Conservation (phyloP, 2,113 vertebrate genomes). For the Lepus europaeus region DNA sequence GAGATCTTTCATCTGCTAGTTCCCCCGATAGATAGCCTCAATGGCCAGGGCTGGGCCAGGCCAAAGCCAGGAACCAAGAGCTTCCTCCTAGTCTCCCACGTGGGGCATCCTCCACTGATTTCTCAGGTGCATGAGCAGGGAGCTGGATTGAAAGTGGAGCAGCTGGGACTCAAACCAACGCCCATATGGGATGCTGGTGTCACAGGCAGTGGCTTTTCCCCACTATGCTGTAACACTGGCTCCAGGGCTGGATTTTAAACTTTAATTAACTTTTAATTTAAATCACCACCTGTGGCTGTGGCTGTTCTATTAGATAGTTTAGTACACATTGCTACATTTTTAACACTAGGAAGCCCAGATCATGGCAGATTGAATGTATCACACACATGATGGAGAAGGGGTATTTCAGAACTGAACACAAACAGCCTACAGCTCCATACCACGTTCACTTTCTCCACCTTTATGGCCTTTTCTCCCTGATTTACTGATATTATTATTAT, state of each 20-base stretch:
- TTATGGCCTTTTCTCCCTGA: not conserved
- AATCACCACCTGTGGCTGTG: not conserved
- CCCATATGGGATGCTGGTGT: too few relatives aligned
- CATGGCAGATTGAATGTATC: not conserved
- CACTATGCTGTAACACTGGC: too few relatives aligned
- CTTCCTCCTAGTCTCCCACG: too few relatives aligned
- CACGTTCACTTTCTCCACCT: not conserved
- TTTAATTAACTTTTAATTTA: not conserved
- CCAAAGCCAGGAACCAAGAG: too few relatives aligned
- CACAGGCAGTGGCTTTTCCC: too few relatives aligned
- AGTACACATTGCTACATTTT: not conserved
- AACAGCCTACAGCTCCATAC: fast-evolving
- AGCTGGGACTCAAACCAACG: too few relatives aligned
- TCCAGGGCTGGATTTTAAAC: not conserved
- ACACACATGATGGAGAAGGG: not conserved
- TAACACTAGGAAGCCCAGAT: not conserved
- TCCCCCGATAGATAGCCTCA: too few relatives aligned
- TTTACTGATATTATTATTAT: not conserved
- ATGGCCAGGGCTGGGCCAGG: too few relatives aligned
- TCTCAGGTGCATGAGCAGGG: too few relatives aligned
- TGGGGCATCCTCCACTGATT: too few relatives aligned
- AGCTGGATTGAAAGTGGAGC: too few relatives aligned
- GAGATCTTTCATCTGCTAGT: too few relatives aligned
- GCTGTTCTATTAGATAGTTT: not conserved
- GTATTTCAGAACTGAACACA: not conserved